These are phyloP conservation scores for Emmelina monodactyla DNA, from an alignment of 2,888 invertebrate genomes.

Conservation along the genomic window DNA sequence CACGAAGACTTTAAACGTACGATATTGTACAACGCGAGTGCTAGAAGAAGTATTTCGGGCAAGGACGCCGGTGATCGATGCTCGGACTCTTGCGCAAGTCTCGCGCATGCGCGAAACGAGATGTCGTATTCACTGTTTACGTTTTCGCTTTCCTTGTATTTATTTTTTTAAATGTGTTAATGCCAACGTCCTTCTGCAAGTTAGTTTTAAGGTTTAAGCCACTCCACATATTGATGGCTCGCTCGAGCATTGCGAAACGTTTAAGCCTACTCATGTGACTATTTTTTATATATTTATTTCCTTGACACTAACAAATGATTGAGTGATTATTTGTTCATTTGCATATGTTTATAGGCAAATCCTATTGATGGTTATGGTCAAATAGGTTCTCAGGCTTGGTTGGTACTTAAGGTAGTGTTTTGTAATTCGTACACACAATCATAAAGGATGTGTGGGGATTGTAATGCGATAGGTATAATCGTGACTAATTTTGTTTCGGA, in stretches of 20 bases:
- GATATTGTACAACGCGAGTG: constrained; percentile 9
- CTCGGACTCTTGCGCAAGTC: constrained; percentile 41
- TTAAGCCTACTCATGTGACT: not conserved
- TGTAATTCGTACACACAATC: too few relatives aligned
- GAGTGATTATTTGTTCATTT: constrained; percentile 7
- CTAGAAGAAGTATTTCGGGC: constrained; percentile 47
- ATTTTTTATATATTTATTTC: constrained; percentile 9
- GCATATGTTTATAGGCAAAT: constrained; percentile 8
- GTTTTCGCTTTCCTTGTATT: constrained; percentile 29
- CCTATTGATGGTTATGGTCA: constrained; percentile 1
- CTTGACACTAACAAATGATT: constrained; percentile 12
- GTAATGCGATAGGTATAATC: too few relatives aligned
- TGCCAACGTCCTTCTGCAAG: constrained; percentile 30
- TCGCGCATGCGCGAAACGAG: not conserved
- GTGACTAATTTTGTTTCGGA: too few relatives aligned
- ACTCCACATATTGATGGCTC: constrained; percentile 5
- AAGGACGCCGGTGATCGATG: constrained; percentile 49
- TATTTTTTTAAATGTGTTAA: constrained; percentile 38
- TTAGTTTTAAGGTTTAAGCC: constrained; percentile 12
- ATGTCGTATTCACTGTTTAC: not conserved
- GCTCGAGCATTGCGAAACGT: constrained; percentile 9
- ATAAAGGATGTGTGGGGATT: too few relatives aligned
- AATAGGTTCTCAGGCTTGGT: not conserved
- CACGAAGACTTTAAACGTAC: constrained; percentile 5
- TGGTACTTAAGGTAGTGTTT: too few relatives aligned